Conservation (phyloP, 2,888 invertebrate genomes). For the Chaetoderma sp. region DNA sequence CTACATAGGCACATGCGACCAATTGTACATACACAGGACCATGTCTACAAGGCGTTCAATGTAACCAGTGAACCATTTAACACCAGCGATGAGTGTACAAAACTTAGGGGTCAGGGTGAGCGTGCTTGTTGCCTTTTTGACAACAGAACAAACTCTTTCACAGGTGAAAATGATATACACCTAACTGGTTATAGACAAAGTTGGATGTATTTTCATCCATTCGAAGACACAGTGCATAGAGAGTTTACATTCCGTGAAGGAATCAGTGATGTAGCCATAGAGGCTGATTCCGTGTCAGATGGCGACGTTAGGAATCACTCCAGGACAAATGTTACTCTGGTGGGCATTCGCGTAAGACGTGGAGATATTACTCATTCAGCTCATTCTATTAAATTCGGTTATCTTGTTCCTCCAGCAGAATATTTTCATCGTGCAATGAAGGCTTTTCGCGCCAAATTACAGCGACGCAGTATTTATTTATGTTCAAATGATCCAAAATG, state of each 20-base stretch:
- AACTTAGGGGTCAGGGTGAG: too few species aligned
- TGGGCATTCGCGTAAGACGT: constrained; percentile 44
- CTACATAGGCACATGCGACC: neutral
- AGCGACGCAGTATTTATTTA: constrained; percentile 37
- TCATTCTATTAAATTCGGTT: constrained; percentile 32
- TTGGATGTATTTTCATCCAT: constrained; percentile 45
- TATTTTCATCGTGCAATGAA: constrained; percentile 40
- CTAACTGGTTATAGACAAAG: constrained; percentile 47
- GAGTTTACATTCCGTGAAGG: constrained; percentile 37
- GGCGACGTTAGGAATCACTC: too few species aligned
- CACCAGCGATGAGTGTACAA: too few species aligned
- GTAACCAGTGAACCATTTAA: too few species aligned
- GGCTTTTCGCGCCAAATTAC: constrained; percentile 35
- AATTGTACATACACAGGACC: neutral
- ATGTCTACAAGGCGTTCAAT: neutral
- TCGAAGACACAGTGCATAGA: constrained; percentile 22
- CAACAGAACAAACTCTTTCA: too few species aligned
- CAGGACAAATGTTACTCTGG: too few species aligned
- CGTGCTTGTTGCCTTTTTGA: too few species aligned
- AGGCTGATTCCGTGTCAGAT: too few species aligned
- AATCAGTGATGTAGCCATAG: constrained; percentile 24
- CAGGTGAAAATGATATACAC: neutral
- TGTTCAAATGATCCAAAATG: constrained; percentile 43
- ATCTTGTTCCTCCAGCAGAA: constrained; percentile 37
- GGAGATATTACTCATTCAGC: constrained; percentile 35